Base-by-base conservation (phyloP, 2,113 vertebrate species). In the Electrona antarctica region DNA sequence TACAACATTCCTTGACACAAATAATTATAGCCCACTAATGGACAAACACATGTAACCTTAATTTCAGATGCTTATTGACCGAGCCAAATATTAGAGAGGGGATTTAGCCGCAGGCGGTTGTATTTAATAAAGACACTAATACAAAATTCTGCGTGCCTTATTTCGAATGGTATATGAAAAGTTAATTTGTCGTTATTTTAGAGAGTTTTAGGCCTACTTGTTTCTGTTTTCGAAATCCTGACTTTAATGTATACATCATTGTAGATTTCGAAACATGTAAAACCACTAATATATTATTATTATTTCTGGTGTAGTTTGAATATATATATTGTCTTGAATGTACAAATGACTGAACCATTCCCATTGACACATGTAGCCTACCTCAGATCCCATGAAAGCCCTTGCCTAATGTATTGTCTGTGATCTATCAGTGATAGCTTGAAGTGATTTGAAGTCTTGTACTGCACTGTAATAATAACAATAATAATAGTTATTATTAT, bases 381-480 rank as follows among this genome's bases (percentile, higher is more conserved):
- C 87, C 80, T 87, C 84, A 80, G 54, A 72, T 60, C 61, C 56
- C 15, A 65, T 71, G 56, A 71, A 52, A 41, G n/a, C 28, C 48
- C 41, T 1, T 56, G 52, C 48, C 71, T 46, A 57, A 71, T 29
- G 33, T 51, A 55, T 7, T 57, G 62, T 69, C 8, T 50, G 33
- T 41, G 33, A 41, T 50, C 11, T 11, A 50, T 10, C 49, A 50
- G 11, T 8, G 11, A 11, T 50, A 50, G 49, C 49, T 11, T 50
- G 49, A 50, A 8, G 49, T 50, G 49, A 56, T 15, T 56, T 56
- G 55, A 56, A 15, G n/a, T 15, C 47, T 45, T 59, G 51, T 54
- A 49, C 56, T 69, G 52, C 8, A 56, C 41, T 57, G 51, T 48
- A 46, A 74, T 13, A 54, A 12, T 14, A n/a, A n/a, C 13, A 54